Evolutionary conservation across 2,113 vertebrate species (phyloP).

Genomic region (Gracilinanus agilis): DNA sequence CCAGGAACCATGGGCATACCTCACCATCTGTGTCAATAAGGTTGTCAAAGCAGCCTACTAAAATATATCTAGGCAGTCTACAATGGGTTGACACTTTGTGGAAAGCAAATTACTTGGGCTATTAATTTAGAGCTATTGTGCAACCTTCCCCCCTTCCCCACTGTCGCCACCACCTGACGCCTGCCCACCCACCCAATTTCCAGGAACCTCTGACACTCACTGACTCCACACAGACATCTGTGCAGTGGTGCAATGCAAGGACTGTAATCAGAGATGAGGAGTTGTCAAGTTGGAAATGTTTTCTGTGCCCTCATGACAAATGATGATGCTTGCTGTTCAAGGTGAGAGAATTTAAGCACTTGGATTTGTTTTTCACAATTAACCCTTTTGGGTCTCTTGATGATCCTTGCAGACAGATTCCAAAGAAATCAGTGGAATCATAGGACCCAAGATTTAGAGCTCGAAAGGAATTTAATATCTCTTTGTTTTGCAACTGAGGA

Average conservation of each 20-base stretch:
- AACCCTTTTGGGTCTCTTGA: neutral
- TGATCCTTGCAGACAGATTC: constrained; percentile 42
- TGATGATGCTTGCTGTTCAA: neutral
- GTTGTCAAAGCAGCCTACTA: neutral
- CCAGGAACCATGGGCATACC: neutral
- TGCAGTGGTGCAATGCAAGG: neutral
- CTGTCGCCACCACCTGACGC: neutral
- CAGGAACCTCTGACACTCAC: neutral
- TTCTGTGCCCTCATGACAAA: neutral
- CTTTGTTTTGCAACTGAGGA: neutral
- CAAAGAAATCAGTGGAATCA: neutral
- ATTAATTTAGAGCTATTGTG: neutral
- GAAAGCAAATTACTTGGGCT: constrained; percentile 2
- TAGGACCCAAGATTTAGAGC: neutral
- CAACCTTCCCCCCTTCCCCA: no score
- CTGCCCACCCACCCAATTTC: neutral
- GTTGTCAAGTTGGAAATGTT: constrained; percentile 21
- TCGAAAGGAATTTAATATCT: neutral
- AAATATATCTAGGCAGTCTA: constrained; percentile 3
- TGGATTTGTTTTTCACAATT: neutral
- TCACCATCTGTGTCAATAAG: neutral
- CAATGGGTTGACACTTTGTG: neutral
- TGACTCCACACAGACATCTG: neutral
- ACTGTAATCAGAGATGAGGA: neutral
- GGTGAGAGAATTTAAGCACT: constrained; percentile 24